Base-by-base conservation (phyloP, 1,140 invertebrate genomes). In the Papilio polytes region DNA sequence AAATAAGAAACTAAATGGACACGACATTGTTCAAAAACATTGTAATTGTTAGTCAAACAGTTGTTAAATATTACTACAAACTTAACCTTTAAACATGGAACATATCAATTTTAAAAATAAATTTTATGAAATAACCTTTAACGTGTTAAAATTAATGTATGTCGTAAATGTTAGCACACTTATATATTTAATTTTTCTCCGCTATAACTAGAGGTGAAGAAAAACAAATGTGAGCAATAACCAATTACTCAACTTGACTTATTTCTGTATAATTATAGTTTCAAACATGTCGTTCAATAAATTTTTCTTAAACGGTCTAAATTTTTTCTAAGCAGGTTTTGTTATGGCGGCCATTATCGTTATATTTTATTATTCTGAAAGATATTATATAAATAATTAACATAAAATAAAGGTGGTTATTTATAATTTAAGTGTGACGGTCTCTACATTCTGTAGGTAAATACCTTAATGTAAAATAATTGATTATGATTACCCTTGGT, bases 321-420 rank as follows among this genome's bases (percentile, higher is more conserved):
- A 22, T 51, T 51, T 74, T 74, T 74, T 51, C n/a, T 46, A n/a
- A 74, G 46, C 46, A 15, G 22, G 48, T 51, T 76, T 26, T 22
- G 48, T 51, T 26, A 53, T 51, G 20, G 20, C n/a, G 20, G 22
- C 74, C 44, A 26, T 74, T 44, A 22, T 46, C 44, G n/a, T 20
- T 74, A 22, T n/a, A 22, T 74, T 13, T 41, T 73, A 41, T 18
- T 73, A 18, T 66, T 80, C 78, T 73, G 80, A 78, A 82, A 82
- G 74, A 82, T 78, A 80, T 79, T 84, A 82, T 80, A 78, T 84
- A 82, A 80, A 81, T 80, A 46, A 48, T 48, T 72, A 48, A 78
- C 18, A 46, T 41, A 31, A 76, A 59, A 81, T 26, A 26, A 78
- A 74, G 2, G 31, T 72, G 20, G 41, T 48, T 8, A 74, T 46